Evolutionary conservation across 2,888 invertebrate genomes (phyloP), one percentile per base, ranked within the genome.

Genomic region (Archips crataeganus): DNA sequence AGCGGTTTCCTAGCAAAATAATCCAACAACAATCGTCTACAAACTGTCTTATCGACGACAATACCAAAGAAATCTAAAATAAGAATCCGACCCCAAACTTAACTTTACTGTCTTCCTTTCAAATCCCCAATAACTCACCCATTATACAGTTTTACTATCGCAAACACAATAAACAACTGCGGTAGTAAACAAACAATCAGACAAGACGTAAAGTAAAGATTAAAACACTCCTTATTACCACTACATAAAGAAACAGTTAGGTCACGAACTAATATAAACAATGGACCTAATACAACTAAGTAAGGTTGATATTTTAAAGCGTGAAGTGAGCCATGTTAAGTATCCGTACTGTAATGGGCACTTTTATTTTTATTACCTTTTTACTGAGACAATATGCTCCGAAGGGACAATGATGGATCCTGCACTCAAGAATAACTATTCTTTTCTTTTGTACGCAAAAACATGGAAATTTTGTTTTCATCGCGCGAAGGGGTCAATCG

Each of bases 181-280:
- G 74, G 74, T 70, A 69, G 70, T 74, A 74, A 74, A 74, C 69
- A 74, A 74, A 74, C 73, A 73, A 73, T 73, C 73, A 69, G 73
- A 64, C 73, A 64, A 57, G 59, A 64, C 47, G 69, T 73, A 69
- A 54, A 69, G 42, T 73, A 68, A 32, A 59, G 42, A 57, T 68
- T 73, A 68, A 73, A 69, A 69, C 64, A 45, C 36, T 49, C 63
- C 69, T 64, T 73, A 73, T 63, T 63, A 57, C 72, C 62, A 59
- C 73, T 69, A 63, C 59, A 63, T 73, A 73, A 60, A 64, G 73
- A 47, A 59, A 64, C 63, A 73, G 23, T 23, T 23, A 23, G 69
- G 68, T 69, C 73, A 59, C 49, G 36, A 5, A 60, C n/a, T 8
- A 47, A 23, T 36, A 13, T 47, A 39, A 47, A 23, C 67, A 11